Percentiles rank a stretch among this genome's conserved stretches.
Conservation (phyloP, 2,113 vertebrate species). For the Pagrus major region DNA sequence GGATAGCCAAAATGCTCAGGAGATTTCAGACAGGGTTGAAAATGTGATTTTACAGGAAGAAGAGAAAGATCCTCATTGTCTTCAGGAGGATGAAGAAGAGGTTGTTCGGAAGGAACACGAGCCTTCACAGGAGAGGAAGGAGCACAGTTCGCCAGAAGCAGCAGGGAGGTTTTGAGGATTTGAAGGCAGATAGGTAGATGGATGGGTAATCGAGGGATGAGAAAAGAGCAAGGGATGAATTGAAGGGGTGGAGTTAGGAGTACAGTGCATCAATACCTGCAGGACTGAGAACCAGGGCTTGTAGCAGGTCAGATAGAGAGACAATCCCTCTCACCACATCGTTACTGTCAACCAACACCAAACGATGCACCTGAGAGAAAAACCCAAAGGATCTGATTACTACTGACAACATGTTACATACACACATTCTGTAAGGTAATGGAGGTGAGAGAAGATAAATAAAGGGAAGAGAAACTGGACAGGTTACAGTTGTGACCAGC, state of each 20-base stretch:
- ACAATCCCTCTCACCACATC: constrained; percentile 91
- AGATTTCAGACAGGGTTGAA: neutral
- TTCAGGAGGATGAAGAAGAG: constrained; percentile 5
- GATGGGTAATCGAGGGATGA: neutral
- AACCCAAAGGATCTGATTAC: neutral
- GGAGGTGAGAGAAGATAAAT: no score
- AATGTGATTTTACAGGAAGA: neutral
- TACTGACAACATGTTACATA: neutral
- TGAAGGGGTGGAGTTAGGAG: constrained; percentile 81
- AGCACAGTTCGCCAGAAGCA: constrained; percentile 4
- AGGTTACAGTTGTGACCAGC: neutral
- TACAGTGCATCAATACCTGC: constrained; percentile 96
- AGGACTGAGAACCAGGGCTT: constrained; percentile 94
- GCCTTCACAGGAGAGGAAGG: neutral
- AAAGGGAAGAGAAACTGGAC: neutral
- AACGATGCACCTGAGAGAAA: constrained; percentile 91
- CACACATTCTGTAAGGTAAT: no score
- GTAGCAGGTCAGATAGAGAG: constrained; percentile 97
- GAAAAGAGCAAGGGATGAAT: constrained; percentile 26
- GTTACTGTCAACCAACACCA: constrained; percentile 92
- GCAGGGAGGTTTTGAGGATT: constrained; percentile 34
- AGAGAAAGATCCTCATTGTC: neutral
- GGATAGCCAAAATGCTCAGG: neutral
- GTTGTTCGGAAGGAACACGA: neutral
- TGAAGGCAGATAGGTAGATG: constrained; percentile 1